Conservation (phyloP, 2,113 vertebrate genomes). For the Cebidichthys violaceus region DNA sequence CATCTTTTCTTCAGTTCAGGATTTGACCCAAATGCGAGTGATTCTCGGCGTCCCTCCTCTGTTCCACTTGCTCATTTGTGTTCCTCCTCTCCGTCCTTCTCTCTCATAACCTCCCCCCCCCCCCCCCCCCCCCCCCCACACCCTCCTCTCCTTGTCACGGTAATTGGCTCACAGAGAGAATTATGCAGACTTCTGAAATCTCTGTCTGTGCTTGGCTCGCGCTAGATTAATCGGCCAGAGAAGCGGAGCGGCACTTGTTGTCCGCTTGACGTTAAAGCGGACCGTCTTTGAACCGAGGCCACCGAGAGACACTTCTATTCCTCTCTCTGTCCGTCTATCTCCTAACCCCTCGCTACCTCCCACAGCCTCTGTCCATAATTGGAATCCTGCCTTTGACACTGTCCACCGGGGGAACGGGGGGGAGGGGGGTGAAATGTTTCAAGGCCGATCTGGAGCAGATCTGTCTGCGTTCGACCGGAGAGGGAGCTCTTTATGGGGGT, state of each 20-base stretch:
- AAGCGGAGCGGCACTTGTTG: constrained; percentile 58
- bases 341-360: constrained; percentile 3
- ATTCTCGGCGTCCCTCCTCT: too few relatives aligned
- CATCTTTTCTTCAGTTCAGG: background rate
- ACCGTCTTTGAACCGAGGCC: constrained; percentile 34
- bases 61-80: constrained; percentile 11
- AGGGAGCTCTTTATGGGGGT: constrained; percentile 33
- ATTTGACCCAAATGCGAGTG: constrained; percentile 12
- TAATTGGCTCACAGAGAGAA: constrained; percentile 73
- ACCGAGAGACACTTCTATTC: background rate
- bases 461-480: constrained; percentile 25
- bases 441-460: constrained; percentile 34
- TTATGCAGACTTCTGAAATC: constrained; percentile 69
- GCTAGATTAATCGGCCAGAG: constrained; percentile 70
- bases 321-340: constrained; percentile 4
- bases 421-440: constrained; percentile 20
- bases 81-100: constrained; percentile 5
- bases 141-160: constrained; percentile 47
- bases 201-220: constrained; percentile 55
- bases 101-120: constrained; percentile 21
- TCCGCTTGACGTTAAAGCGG: constrained; percentile 57
- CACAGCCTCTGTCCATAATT: background rate
- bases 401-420: constrained; percentile 30
- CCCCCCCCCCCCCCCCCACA: background rate
- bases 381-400: constrained; percentile 24